These are phyloP conservation scores for Megaceryle maxima DNA, from an alignment of 2,113 vertebrate species.

Conservation along the genomic window DNA sequence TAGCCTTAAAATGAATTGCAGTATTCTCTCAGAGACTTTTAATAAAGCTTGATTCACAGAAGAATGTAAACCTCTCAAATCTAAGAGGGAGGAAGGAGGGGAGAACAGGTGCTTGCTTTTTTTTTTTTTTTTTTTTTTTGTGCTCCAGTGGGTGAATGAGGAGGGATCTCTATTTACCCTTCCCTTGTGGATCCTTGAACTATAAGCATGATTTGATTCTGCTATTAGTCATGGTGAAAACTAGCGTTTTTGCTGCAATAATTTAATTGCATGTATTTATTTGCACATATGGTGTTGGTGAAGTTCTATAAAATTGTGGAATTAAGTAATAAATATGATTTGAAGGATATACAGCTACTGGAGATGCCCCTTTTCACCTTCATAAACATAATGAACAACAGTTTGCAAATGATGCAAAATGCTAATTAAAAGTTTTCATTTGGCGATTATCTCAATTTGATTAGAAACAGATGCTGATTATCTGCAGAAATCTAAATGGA, in stretches of 20 bases:
- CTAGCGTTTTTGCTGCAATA: background rate
- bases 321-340: slow-evolving; percentile 16
- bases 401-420: slow-evolving; percentile 68
- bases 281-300: background rate
- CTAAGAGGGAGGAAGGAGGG: background rate
- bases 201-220: background rate
- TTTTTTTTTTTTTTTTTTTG: background rate
- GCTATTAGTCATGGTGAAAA: background rate
- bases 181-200: background rate
- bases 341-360: slow-evolving; percentile 43
- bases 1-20: background rate
- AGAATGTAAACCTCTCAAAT: background rate
- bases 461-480: slow-evolving; percentile 70
- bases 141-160: background rate
- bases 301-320: background rate
- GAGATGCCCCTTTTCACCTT: slow-evolving; percentile 52
- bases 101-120: background rate
- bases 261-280: background rate
- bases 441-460: slow-evolving; percentile 69
- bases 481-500: slow-evolving; percentile 63
- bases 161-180: background rate
- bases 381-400: slow-evolving; percentile 55
- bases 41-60: background rate
- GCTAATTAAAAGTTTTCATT: slow-evolving; percentile 74
- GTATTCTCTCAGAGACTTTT: background rate